A percentile compares a stretch with the other conserved stretches of the same genome.
Evolutionary conservation across 1,140 invertebrate genomes (phyloP).

Genomic region (Hirudo medicinalis): DNA sequence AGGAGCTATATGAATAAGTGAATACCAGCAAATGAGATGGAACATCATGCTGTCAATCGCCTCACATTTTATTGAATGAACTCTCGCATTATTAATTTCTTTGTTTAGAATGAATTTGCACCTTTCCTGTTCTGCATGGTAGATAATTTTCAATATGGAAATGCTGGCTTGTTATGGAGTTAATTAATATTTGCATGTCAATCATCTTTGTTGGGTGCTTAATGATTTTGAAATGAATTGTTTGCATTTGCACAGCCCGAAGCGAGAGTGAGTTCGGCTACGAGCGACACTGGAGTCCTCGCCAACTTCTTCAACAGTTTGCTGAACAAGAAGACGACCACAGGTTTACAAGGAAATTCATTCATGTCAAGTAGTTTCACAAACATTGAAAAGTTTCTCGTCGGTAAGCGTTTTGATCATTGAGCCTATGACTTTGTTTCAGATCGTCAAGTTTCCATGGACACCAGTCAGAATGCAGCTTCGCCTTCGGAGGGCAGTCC

Average conservation of each 20-base stretch:
- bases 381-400: no score
- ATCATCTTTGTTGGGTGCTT: background rate
- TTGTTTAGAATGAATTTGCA: no score
- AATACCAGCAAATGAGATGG: no score
- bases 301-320: conserved; percentile 97
- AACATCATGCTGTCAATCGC: no score
- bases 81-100: no score
- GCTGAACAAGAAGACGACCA: conserved; percentile 58
- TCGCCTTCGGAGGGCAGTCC: no score
- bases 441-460: background rate
- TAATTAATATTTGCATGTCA: background rate
- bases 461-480: no score
- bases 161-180: no score
- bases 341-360: conserved; percentile 9
- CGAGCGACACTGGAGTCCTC: conserved; percentile 73
- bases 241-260: background rate
- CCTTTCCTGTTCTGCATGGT: no score
- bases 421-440: background rate
- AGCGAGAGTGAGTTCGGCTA: conserved; percentile 34
- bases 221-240: background rate
- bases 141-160: no score
- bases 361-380: no score
- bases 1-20: background rate
- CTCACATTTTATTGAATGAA: no score
- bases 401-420: background rate